These are phyloP conservation scores for Chelmon rostratus DNA, from an alignment of 2,797 vertebrate genomes.

Conservation along the genomic window DNA sequence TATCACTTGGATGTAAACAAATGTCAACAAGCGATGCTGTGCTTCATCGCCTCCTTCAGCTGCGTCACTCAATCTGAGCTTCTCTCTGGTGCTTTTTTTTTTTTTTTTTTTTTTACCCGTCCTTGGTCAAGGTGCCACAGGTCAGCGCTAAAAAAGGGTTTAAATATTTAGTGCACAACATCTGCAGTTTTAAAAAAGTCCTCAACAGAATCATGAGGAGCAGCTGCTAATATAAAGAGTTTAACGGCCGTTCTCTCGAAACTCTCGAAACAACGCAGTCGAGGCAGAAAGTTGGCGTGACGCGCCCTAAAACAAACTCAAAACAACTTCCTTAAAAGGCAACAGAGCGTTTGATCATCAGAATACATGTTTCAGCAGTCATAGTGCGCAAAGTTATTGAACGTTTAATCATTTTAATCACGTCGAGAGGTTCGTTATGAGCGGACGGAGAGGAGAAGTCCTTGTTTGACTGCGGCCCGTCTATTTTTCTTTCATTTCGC, in stretches of 20 bases:
- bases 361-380: neutral
- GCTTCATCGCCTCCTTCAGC: neutral
- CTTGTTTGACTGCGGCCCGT: constrained; percentile 4
- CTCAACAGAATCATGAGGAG: constrained; percentile 4
- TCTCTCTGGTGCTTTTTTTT: no score
- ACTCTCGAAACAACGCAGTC: neutral
- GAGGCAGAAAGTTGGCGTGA: neutral
- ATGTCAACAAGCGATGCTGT: no score
- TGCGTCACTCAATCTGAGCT: neutral
- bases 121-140: neutral
- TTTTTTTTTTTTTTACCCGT: neutral
- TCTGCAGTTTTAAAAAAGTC: neutral
- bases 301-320: neutral
- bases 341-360: neutral
- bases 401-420: constrained; percentile 29
- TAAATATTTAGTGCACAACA: neutral
- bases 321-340: constrained; percentile 4
- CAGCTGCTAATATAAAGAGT: neutral
- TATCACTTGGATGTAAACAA: neutral
- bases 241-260: neutral
- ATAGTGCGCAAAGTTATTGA: neutral
- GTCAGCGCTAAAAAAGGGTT: neutral
- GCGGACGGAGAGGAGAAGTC: constrained; percentile 11
- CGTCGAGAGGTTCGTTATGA: constrained; percentile 26
- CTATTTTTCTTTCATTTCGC: constrained; percentile 59